Percentiles rank a stretch among this genome's conserved stretches.
These are phyloP conservation scores for Oryzias javanicus DNA, from an alignment of 2,113 vertebrate genomes.

Conservation along the genomic window DNA sequence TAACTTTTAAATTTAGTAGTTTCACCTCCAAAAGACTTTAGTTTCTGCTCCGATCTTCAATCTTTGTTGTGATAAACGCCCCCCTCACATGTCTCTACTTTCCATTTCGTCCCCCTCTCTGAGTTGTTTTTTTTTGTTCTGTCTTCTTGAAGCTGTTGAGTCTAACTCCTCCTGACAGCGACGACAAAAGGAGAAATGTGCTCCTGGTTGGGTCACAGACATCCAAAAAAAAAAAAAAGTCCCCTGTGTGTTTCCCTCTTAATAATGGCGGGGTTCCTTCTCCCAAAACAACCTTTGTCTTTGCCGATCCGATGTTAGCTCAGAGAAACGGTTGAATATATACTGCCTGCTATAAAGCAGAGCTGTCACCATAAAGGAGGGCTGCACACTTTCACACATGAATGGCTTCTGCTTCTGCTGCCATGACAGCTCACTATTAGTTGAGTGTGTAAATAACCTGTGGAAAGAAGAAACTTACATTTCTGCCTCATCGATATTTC, in stretches of 20 bases:
- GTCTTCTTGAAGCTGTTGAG: constrained; percentile 39
- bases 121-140: constrained; percentile 37
- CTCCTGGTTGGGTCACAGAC: constrained; percentile 24
- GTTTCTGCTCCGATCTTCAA: constrained; percentile 25
- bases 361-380: too few relatives aligned
- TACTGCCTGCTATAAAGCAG: too few relatives aligned
- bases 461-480: too few relatives aligned
- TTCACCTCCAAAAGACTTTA: not conserved
- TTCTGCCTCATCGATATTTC: not conserved
- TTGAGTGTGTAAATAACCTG: too few relatives aligned
- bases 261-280: constrained; percentile 14
- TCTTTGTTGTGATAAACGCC: constrained; percentile 23
- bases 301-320: not conserved
- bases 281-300: constrained; percentile 5
- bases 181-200: constrained; percentile 40
- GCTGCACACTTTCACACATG: constrained; percentile 32
- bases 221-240: constrained; percentile 40
- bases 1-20: too few relatives aligned
- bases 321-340: not conserved
- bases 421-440: too few relatives aligned
- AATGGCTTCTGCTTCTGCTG: constrained; percentile 9
- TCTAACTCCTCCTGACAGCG: constrained; percentile 50
- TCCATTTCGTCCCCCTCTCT: constrained; percentile 1
- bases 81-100: constrained; percentile 4
- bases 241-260: not conserved